Base-by-base conservation (phyloP, 2,888 invertebrate genomes). In the Hypolimnas misippus region DNA sequence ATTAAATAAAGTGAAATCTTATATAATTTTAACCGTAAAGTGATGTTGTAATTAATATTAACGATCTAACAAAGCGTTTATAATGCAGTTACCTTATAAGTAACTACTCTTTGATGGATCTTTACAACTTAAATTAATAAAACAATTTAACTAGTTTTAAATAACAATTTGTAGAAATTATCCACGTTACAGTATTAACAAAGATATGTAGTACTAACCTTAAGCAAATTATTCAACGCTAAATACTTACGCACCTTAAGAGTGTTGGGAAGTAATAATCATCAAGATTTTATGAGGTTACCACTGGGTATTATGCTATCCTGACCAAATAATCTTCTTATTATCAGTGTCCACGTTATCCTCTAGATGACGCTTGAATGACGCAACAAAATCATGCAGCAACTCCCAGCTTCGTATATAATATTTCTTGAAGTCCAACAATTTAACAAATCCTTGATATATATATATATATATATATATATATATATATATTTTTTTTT, bases 241-340 rank as follows among this genome's bases (percentile, higher is more conserved):
- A 55, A 44, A 55, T 44, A 55, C 31, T 55, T n/a, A n/a, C n/a
- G n/a, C n/a, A 31, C 38, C 38, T 38, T 38, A 44, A n/a, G 19
- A 55, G 55, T 31, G n/a, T 44, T 44, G 29, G 42, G 31, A n/a
- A 55, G 2, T 40, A 14, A 0, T 19, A 44, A 55, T 31, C 44
- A 55, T 55, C 31, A 31, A 17, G 40, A 31, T 8, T 29, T 55
- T 31, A 44, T 44, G 14, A 40, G 40, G n/a, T 40, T 40, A 40
- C 40, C 40, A 31, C 29, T 52, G n/a, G 17, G 16, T 55, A 31
- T 17, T 29, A 29, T 40, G 17, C 25, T 29, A 31, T 54, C 42
- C 54, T 17, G 40, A 42, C 8, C 29, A 42, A 14, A 54, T 2
- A 54, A 54, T 42, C 54, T 44, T 55, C 31, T 42, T 17, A n/a